Evolutionary conservation across 2,888 invertebrate species (phyloP).

Genomic region (Heliconius ismenius): DNA sequence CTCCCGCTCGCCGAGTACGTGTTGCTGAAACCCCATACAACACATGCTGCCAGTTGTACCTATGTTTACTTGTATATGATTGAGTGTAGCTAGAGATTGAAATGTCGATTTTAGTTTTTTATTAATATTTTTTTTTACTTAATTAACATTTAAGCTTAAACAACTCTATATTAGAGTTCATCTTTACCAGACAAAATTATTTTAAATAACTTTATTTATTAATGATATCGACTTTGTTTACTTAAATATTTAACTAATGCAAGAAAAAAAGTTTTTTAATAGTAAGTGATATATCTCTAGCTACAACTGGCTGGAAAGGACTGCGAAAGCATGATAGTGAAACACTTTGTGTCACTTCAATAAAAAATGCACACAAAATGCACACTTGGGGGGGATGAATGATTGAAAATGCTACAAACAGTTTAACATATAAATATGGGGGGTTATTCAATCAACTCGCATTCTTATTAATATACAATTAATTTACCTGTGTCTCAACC

Average conservation of each 20-base stretch:
- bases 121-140: too few species aligned
- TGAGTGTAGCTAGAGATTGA: slow-evolving; percentile 21
- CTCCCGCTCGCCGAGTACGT: slow-evolving; percentile 88
- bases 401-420: slow-evolving; percentile 48
- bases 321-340: slow-evolving; percentile 62
- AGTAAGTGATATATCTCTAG: background rate
- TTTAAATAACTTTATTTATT: too few species aligned
- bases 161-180: too few species aligned
- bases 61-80: slow-evolving; percentile 37
- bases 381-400: slow-evolving; percentile 46
- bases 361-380: slow-evolving; percentile 51
- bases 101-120: background rate
- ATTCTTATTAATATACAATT: slow-evolving; percentile 38
- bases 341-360: slow-evolving; percentile 48
- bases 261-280: background rate
- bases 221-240: too few species aligned
- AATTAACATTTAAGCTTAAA: too few species aligned
- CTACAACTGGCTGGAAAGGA: slow-evolving; percentile 63
- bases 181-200: too few species aligned
- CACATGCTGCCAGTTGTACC: slow-evolving; percentile 59
- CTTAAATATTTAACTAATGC: too few species aligned
- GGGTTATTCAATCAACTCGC: slow-evolving; percentile 48
- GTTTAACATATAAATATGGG: slow-evolving; percentile 40
- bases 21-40: slow-evolving; percentile 82
- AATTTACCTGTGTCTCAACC: slow-evolving; percentile 90